Evolutionary conservation across 2,113 vertebrate species (phyloP), one percentile per base, ranked within the genome.

Genomic region (Elanus axillaris): DNA sequence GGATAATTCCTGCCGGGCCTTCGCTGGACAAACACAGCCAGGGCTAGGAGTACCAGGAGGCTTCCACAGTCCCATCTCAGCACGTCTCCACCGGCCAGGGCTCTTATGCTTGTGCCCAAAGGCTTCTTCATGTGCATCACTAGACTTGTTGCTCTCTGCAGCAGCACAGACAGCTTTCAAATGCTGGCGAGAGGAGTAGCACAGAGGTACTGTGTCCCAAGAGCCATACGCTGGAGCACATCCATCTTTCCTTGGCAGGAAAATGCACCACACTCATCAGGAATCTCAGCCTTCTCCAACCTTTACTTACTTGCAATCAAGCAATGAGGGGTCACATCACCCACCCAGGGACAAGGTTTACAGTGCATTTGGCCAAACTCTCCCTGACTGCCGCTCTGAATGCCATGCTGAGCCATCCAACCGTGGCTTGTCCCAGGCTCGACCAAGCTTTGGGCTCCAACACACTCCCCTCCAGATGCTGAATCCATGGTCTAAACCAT

Each of bases 41-140:
- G 77, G 67, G 79, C 72, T 92, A 94, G 73, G 47, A 72, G 91
- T 77, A 72, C 47, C 81, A 59, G 42, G 26, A 94, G 68, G 45
- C 43, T 74, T 77, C 76, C 83, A 91, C 1, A 4, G 64, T 40
- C 58, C 62, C 53, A 74, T 58, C 74, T 62, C 77, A 43, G 73
- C 15, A 7, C 1, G 6, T 38, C 53, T 60, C 60, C 22, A 16
- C 9, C 0, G 0, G 50, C 50, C 63, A 88, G 22, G 21, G 75
- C 88, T 77, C 90, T 94, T 59, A 45, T 0, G 1, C 40, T 87
- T 4, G 2, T 55, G 53, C 32, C 68, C 26, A 19, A 76, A 66
- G 36, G 48, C 45, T 82, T 91, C 34, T 36, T 66, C 71, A 21
- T 6, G 4, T 0, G 3, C 38, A 29, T 32, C 27, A 55, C 71